A percentile compares a stretch with the other conserved stretches of the same genome.
These are phyloP conservation scores for Plemyria rubiginata DNA, from an alignment of 2,888 invertebrate species.

Conservation along the genomic window DNA sequence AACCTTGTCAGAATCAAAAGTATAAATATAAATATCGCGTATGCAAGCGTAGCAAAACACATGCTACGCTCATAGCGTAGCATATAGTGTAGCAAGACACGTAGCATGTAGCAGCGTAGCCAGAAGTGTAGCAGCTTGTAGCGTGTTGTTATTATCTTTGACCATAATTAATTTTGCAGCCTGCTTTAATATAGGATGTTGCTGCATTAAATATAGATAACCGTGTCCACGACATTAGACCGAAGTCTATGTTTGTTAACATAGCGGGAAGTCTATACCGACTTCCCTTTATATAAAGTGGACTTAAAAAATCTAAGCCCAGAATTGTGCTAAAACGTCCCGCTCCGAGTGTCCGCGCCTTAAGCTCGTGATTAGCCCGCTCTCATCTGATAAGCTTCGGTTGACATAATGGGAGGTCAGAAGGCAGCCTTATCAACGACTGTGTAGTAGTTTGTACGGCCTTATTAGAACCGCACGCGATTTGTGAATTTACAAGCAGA, in stretches of 20 bases:
- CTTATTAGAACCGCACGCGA: constrained; percentile 42
- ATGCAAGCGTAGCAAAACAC: neutral
- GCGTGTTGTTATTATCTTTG: neutral
- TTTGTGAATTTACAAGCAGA: constrained; percentile 45
- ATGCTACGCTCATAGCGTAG: neutral
- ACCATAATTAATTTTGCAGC: too few species aligned
- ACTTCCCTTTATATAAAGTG: too few species aligned
- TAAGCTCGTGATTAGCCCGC: constrained; percentile 39
- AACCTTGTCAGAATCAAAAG: too few species aligned
- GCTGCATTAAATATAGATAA: too few species aligned
- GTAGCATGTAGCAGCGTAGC: neutral
- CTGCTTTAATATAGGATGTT: too few species aligned
- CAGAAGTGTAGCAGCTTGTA: neutral
- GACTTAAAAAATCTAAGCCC: too few species aligned
- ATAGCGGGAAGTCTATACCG: too few species aligned
- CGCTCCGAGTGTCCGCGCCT: constrained; percentile 19
- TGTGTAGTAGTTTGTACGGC: constrained; percentile 22
- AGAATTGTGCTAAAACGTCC: neutral
- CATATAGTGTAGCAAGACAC: neutral
- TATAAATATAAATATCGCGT: too few species aligned
- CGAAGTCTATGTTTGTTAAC: too few species aligned
- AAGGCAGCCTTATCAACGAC: constrained; percentile 35
- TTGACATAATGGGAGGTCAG: constrained; percentile 44
- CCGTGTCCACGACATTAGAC: too few species aligned
- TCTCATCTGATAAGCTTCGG: constrained; percentile 41